These are phyloP conservation scores for Elephas maximus DNA, from an alignment of 2,113 vertebrate genomes.

Conservation along the genomic window DNA sequence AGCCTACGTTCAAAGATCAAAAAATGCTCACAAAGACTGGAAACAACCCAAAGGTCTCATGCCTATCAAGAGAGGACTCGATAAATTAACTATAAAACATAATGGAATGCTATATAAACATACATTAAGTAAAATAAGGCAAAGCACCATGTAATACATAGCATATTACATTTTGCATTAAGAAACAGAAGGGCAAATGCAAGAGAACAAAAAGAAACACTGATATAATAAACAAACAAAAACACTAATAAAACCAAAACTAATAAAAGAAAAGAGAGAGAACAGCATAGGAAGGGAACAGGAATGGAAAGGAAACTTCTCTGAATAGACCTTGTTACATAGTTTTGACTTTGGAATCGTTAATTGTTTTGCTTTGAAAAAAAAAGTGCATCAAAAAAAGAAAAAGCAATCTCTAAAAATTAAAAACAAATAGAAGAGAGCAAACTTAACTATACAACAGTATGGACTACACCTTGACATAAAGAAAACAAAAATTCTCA, in stretches of 20 bases:
- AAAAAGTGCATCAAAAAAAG: not conserved
- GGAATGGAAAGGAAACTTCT: not conserved
- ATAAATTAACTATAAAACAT: not conserved
- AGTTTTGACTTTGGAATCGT: not conserved
- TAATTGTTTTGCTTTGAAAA: not conserved
- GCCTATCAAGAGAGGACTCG: not conserved
- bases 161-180: not conserved
- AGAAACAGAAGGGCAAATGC: not conserved
- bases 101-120: not conserved
- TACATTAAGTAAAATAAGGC: not conserved
- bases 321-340: too few species aligned
- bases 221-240: not conserved
- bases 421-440: too few species aligned
- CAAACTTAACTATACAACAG: too few species aligned
- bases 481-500: too few species aligned
- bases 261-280: not conserved
- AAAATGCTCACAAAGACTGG: not conserved
- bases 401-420: too few species aligned
- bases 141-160: too few species aligned
- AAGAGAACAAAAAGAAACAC: not conserved
- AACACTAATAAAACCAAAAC: not conserved
- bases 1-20: not conserved
- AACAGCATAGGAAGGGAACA: not conserved
- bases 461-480: too few species aligned
- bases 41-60: not conserved